Conservation (phyloP, 2,888 invertebrate genomes). For the Drosophila emarginata region DNA sequence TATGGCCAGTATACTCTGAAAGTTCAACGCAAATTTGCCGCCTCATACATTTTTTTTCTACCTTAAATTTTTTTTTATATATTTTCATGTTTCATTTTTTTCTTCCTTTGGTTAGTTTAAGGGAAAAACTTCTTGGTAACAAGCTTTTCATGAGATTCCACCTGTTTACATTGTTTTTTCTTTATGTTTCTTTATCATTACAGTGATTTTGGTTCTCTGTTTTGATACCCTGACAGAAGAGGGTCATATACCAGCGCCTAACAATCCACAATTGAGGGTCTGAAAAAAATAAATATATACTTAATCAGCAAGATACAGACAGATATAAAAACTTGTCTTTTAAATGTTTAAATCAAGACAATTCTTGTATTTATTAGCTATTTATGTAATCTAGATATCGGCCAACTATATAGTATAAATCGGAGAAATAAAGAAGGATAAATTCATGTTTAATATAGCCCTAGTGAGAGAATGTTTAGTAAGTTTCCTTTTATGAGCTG, state of each 20-base stretch:
- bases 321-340: no score
- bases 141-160: conserved; percentile 5
- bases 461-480: neutral
- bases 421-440: neutral
- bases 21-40: conserved; percentile 49
- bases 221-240: neutral
- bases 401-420: no score
- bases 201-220: conserved; percentile 22
- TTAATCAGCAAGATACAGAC: no score
- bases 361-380: no score
- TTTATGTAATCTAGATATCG: no score
- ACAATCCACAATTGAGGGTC: no score
- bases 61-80: conserved; percentile 31
- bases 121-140: neutral
- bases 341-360: no score
- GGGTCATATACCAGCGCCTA: no score
- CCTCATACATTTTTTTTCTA: conserved; percentile 43
- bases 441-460: neutral
- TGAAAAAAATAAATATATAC: no score
- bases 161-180: conserved; percentile 15
- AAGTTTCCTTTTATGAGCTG: conserved; percentile 25
- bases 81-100: neutral
- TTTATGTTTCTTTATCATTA: conserved; percentile 14
- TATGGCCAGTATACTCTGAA: conserved; percentile 51
- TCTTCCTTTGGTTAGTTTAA: neutral